Conservation (phyloP, 2,797 vertebrate genomes). For the Triplophysa yarkandensis region DNA sequence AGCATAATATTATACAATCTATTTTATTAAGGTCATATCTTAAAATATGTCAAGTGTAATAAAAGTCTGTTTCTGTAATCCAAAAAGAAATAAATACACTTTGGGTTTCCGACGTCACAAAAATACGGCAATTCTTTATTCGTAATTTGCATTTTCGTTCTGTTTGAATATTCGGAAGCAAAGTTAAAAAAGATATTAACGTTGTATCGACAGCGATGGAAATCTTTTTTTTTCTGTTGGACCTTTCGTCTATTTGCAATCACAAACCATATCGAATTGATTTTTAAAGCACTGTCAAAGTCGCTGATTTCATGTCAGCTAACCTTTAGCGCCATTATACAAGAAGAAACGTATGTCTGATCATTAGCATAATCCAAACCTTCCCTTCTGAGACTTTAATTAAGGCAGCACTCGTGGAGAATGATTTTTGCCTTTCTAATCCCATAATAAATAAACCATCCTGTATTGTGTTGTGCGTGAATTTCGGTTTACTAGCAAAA, state of each 20-base stretch:
- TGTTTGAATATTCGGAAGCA: background rate
- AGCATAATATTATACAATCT: background rate
- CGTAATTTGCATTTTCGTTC: conserved; percentile 1
- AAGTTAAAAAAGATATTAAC: conserved; percentile 28
- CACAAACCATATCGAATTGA: conserved; percentile 75
- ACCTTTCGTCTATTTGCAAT: conserved; percentile 55
- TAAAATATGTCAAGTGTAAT: background rate
- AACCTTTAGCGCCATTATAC: conserved; percentile 82
- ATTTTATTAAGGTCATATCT: background rate
- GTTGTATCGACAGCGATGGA: conserved; percentile 19
- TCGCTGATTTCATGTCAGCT: conserved; percentile 80
- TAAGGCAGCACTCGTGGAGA: conserved; percentile 89
- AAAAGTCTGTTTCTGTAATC: background rate
- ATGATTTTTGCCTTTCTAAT: conserved; percentile 72
- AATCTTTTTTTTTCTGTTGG: conserved; percentile 31
- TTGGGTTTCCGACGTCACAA: no score
- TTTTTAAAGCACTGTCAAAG: conserved; percentile 82
- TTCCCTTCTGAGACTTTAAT: conserved; percentile 93
- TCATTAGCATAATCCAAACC: conserved; percentile 96
- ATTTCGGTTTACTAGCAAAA: conserved; percentile 29
- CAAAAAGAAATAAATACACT: no score
- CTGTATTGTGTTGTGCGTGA: conserved; percentile 62
- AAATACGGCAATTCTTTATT: conserved; percentile 1
- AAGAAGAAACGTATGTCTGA: conserved; percentile 82
- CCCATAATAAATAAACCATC: conserved; percentile 62